phyloP scores from a whole-genome alignment of 2,797 vertebrate genomes.

The Capromys pilorides region DNA sequence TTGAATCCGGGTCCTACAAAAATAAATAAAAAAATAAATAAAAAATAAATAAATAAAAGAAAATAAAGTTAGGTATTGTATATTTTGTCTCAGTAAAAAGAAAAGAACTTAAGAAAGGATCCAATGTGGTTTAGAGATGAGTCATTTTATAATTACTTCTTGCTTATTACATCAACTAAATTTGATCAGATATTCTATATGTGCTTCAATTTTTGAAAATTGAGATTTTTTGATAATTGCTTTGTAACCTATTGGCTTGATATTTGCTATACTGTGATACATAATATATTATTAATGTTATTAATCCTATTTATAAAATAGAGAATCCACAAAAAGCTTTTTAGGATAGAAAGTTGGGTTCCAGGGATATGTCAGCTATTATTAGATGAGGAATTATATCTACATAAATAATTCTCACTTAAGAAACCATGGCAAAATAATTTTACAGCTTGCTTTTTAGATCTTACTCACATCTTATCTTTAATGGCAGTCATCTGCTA shows the following conservation, averaged over 20 bases:
- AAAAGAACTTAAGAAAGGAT: background rate
- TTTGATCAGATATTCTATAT: background rate
- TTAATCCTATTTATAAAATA: background rate
- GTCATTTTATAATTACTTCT: background rate
- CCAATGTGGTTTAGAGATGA: background rate
- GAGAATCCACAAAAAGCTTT: background rate
- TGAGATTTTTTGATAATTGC: background rate
- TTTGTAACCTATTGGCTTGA: background rate
- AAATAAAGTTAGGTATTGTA: background rate
- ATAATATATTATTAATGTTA: background rate
- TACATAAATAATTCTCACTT: background rate
- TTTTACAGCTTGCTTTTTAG: background rate
- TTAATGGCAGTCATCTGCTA: accelerated
- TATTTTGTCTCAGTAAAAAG: background rate
- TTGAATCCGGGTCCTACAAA: no score
- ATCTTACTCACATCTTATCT: no score
- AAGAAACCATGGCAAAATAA: background rate
- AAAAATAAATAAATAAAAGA: no score
- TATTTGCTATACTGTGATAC: background rate
- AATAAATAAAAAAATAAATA: no score
- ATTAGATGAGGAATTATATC: background rate
- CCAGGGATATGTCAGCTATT: background rate
- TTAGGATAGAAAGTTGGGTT: background rate
- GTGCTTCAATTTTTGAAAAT: background rate
- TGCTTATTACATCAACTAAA: background rate